Evolutionary conservation across 2,113 vertebrate genomes (phyloP).

Genomic region (Urocynchramus pylzowi): DNA sequence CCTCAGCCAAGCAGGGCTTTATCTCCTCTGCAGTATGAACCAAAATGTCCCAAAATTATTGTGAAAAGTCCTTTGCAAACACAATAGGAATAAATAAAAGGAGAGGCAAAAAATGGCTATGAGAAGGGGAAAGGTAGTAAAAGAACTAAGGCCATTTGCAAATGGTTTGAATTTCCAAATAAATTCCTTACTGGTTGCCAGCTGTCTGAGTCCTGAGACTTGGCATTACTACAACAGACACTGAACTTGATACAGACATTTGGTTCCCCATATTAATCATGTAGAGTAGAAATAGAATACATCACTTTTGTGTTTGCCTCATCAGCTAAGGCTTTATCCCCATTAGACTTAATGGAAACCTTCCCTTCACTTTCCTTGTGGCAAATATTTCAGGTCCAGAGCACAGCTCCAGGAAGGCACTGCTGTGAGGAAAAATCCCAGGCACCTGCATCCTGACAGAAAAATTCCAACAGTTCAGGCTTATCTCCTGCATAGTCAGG

Average conservation of each 20-base stretch:
- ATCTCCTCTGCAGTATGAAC: background rate
- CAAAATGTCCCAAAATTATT: background rate
- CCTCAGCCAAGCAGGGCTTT: background rate
- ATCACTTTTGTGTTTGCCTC: background rate
- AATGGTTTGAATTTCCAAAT: constrained; percentile 21
- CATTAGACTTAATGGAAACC: background rate
- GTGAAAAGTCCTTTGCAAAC: constrained; percentile 16
- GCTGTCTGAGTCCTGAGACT: constrained; percentile 56
- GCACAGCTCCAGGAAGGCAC: background rate
- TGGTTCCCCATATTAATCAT: constrained; percentile 66
- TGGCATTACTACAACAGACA: constrained; percentile 62
- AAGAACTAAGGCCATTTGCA: constrained; percentile 8
- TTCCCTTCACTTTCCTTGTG: background rate
- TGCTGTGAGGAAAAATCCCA: background rate
- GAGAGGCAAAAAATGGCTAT: background rate
- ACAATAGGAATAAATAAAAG: background rate
- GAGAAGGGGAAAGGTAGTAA: background rate
- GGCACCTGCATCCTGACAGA: background rate
- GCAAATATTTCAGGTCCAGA: background rate
- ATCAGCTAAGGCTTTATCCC: background rate
- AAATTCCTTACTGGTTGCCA: constrained; percentile 41
- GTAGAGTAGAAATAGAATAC: constrained; percentile 53
- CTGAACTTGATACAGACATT: constrained; percentile 71
- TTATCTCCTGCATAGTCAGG: background rate
- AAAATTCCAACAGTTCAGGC: background rate